Base-by-base conservation (phyloP, 2,888 invertebrate species). In the Asteroscopus sphinx region DNA sequence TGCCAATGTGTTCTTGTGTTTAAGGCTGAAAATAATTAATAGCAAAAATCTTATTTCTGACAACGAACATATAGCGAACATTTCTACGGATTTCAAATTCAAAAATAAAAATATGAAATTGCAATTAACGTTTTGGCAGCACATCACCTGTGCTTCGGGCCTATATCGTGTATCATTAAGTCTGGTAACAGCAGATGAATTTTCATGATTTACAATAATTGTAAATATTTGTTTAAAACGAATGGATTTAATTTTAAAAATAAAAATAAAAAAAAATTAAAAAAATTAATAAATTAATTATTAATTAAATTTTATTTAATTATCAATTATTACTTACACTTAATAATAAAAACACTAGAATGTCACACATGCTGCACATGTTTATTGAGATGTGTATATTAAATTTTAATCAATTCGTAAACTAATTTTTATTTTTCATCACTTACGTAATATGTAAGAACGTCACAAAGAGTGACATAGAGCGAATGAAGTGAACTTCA, bases 401-500 rank as follows among this genome's bases (percentile, higher is more conserved):
- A 3, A 4, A 21, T 21, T 21, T 12, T 11, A 33, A 36, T 16
- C 5, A 15, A 36, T 2, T 16, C 16, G 5, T 25, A 12, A 17
- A 30, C 28, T 17, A 13, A 9, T 35, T 33, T 45, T 49, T 60
- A 53, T 44, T 60, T 58, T 11, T 15, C 13, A 32, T 9, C 21
- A 32, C 25, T 60, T 68, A 61, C 54, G 64, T 26, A 65, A 68
- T 8, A 28, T 13, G 2, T 9, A 4, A 21, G 6, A 21, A 13
- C 53, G 52, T 52, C 52, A 47, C 33, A 35, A 39, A 7, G 12
- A 40, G 11, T 53, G 47, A 39, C 68, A 13, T 26, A 9, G 13
- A 40, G 40, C 54, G 42, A 39, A 53, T n/a, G 47, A 60, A 42
- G 39, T 47, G 32, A 41, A 68, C 46, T 45, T 44, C 21, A 45